Base-by-base conservation (phyloP, 2,797 vertebrate genomes). In the Parauchenoglanis punctatus region DNA sequence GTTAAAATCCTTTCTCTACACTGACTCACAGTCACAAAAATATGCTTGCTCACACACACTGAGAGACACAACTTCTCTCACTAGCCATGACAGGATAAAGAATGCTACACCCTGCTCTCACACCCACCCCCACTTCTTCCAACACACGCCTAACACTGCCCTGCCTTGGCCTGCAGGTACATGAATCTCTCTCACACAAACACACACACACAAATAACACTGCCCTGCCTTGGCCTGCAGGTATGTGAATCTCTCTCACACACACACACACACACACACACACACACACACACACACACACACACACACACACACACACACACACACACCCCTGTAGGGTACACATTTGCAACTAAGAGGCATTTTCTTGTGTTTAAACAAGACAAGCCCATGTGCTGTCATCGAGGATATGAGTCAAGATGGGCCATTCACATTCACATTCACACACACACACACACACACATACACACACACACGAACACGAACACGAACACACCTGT, bases 121-220 rank as follows among this genome's bases (percentile, higher is more conserved):
- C 82, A 86, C 83, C 25, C 70, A 67, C 35, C n/a, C 61, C 75
- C 56, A n/a, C 65, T 15, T 35, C 35, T 80, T 75, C 44, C 58
- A 82, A 65, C 81, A 65, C 70, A 86, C 82, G 63, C 88, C 72
- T 63, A 68, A 81, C n/a, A 61, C 56, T 59, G 85, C 83, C 89
- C 88, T 90, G 87, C 85, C 89, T 59, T 87, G 81, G 85, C 89
- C 87, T 89, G 87, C 85, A 91, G 91, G 82, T 83, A 89, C 81
- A 40, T 86, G 85, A 91, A 88, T 89, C 54, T 40, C 35, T 46
- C 63, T 23, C 40, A 40, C 40, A 40, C 40, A 40, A 3, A 40
- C 40, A 40, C 40, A 40, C 40, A 4, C 40, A 40, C 82, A 86
- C 65, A 61, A 85, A 63, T 63, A 68, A 81, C n/a, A 61, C 56